Evolutionary conservation across 2,888 invertebrate species (phyloP).

Genomic region (Pogonocherus hispidulus): DNA sequence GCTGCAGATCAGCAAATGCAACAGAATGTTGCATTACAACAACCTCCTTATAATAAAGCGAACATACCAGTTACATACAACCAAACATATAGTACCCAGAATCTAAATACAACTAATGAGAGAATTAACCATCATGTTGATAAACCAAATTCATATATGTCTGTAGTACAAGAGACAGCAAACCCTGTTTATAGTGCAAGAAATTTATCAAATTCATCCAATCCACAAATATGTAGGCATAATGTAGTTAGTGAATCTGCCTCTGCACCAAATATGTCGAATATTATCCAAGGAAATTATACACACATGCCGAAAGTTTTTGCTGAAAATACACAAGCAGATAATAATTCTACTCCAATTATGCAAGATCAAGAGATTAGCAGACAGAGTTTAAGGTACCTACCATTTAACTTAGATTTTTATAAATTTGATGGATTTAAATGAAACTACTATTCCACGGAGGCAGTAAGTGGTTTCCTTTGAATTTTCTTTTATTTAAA

Average conservation of each 20-base stretch:
- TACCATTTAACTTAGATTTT: no score
- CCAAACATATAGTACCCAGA: not conserved
- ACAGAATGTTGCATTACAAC: not conserved
- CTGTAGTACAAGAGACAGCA: not conserved
- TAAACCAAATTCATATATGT: not conserved
- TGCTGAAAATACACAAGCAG: not conserved
- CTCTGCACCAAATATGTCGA: conserved; percentile 9
- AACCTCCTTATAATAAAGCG: not conserved
- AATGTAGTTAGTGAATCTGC: not conserved
- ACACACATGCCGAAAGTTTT: not conserved
- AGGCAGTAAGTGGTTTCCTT: no score
- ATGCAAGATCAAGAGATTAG: not conserved
- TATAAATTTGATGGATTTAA: no score
- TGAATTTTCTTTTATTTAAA: no score
- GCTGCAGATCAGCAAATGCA: not conserved
- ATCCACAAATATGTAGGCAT: conserved; percentile 5
- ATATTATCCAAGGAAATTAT: not conserved
- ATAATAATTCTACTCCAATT: not conserved
- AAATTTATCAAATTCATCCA: not conserved
- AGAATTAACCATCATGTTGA: not conserved
- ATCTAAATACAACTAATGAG: not conserved
- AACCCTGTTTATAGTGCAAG: not conserved
- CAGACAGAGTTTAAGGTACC: not conserved
- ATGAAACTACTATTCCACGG: no score
- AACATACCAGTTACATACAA: not conserved